A percentile compares a stretch with the other conserved stretches of the same genome.
Conservation (phyloP, 2,797 vertebrate genomes). For the Tapirus indicus region DNA sequence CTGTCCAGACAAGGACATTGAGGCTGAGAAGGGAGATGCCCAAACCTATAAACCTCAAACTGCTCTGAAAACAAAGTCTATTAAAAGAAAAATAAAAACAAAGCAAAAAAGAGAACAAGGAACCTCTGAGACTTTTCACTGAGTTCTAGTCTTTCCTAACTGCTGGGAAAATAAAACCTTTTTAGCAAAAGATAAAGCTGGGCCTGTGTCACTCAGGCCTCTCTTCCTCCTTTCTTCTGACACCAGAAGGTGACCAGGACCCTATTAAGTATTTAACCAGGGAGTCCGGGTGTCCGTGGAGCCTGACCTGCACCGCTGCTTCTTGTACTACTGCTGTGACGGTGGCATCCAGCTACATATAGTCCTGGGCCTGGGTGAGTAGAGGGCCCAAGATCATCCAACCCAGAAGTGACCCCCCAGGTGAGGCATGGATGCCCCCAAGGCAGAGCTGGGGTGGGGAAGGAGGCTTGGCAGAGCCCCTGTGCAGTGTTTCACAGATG, state of each 20-base stretch:
- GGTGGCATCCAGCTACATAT: not conserved
- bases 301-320: too few relatives aligned
- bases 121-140: not conserved
- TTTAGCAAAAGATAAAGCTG: not conserved
- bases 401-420: not conserved
- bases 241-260: not conserved
- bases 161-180: not conserved
- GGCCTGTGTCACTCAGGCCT: not conserved
- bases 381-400: not conserved
- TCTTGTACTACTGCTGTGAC: accelerated
- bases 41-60: not conserved
- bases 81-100: not conserved
- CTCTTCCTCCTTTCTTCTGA: not conserved
- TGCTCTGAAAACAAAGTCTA: not conserved
- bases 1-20: not conserved
- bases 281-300: not conserved
- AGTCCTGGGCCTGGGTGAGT: not conserved
- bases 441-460: not conserved
- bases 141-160: not conserved
- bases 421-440: accelerated
- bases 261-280: not conserved
- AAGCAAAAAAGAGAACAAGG: not conserved
- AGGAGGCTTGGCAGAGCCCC: not conserved
- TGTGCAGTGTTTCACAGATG: not conserved
- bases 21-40: not conserved